phyloP scores from a whole-genome alignment of 2,888 invertebrate genomes.

The Aplocera efformata region DNA sequence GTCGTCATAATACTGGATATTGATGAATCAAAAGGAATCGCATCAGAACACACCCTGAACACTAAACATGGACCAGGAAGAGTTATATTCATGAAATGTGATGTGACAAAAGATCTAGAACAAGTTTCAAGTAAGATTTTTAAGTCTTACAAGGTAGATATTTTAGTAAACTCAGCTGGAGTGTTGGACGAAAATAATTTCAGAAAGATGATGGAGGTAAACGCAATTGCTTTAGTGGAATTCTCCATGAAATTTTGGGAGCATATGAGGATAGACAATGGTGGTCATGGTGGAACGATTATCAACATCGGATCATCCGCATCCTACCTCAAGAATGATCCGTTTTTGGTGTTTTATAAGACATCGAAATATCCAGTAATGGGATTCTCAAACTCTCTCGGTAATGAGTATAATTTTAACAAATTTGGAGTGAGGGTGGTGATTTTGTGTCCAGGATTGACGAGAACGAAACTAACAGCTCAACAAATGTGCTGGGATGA shows the following conservation, averaged over 20 bases:
- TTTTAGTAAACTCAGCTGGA: conserved; percentile 66
- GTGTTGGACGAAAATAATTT: conserved; percentile 37
- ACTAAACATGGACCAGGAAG: conserved; percentile 61
- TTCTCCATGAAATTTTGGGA: conserved; percentile 76
- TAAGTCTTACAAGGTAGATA: conserved; percentile 46
- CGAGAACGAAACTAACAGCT: conserved; percentile 49
- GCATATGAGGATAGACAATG: conserved; percentile 73
- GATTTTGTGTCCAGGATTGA: conserved; percentile 74
- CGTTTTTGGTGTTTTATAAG: conserved; percentile 79
- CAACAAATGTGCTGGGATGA: not conserved
- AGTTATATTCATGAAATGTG: conserved; percentile 68
- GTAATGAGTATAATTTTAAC: conserved; percentile 61
- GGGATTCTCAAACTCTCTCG: conserved; percentile 69
- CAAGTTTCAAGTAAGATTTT: conserved; percentile 50
- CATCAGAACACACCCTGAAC: conserved; percentile 58
- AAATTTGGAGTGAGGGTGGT: conserved; percentile 72
- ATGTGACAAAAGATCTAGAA: conserved; percentile 72
- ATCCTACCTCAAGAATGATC: conserved; percentile 66
- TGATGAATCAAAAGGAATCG: conserved; percentile 48
- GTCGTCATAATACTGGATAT: conserved; percentile 43
- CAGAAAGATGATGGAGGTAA: conserved; percentile 50
- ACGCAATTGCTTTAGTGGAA: conserved; percentile 45
- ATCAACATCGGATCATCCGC: conserved; percentile 84
- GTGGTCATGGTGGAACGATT: conserved; percentile 82
- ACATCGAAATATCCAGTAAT: conserved; percentile 79